Base-by-base conservation (phyloP, 2,113 vertebrate species). In the Anser cygnoides region DNA sequence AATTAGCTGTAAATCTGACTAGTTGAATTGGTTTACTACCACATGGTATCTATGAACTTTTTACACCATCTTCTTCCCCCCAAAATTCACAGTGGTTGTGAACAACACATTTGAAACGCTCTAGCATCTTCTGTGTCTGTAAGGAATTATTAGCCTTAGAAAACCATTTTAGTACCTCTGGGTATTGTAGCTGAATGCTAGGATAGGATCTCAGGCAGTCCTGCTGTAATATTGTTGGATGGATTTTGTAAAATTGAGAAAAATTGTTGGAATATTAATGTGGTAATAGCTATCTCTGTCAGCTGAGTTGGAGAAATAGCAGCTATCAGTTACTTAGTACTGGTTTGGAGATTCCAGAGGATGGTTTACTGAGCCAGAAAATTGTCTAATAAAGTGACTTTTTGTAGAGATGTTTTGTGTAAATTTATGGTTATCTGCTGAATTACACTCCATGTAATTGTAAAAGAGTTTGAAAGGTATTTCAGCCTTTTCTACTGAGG, bases 361-460 rank as follows among this genome's bases (percentile, higher is more conserved):
- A 73, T 68, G 66, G 33, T 75, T 90, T 93, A 82, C 62, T 93
- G 90, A 93, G 46, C 66, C 62, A 76, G 78, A 87, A 93, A 87
- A 85, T 79, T 85, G 62, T 61, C 35, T 79, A 72, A 91, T 94
- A 67, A 79, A 73, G 19, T 57, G 41, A 46, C 22, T 61, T 78
- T 78, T 82, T 50, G 1, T 68, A 21, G 55, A 65, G 57, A 68
- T 57, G 3, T 75, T 84, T 94, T 87, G 14, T 87, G 39, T 75
- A 79, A 87, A 61, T 89, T 75, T 11, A 16, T 68, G 26, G 25
- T 76, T 84, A 73, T 87, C n/a, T 82, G 62, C 23, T 94, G 82
- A 93, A 91, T 79, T 72, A 12, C 15, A 57, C 62, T 55, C 25
- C 13, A 10, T 65, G 39, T 78, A 57, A 61, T 76, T 89, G 6